Conservation (phyloP, 2,797 vertebrate genomes). For the Falco novaeseelandiae region DNA sequence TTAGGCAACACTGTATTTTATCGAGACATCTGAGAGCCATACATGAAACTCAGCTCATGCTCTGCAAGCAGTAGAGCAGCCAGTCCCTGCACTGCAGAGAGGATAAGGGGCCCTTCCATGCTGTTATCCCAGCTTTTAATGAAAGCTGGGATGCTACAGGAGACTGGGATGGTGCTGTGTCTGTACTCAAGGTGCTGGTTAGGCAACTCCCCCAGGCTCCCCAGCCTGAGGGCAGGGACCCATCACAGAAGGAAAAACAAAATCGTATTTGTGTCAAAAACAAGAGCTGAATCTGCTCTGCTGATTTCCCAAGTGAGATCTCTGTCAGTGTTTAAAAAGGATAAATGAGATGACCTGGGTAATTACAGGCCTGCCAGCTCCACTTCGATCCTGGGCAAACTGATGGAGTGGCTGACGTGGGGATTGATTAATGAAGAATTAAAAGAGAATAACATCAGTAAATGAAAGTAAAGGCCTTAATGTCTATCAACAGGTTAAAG, state of each 20-base stretch:
- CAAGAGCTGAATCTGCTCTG: background rate
- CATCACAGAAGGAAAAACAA: conserved; percentile 2
- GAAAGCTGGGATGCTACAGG: background rate
- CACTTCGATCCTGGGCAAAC: background rate
- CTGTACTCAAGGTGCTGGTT: background rate
- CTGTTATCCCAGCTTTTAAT: background rate
- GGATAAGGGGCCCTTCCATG: background rate
- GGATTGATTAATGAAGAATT: conserved; percentile 49
- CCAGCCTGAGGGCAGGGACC: background rate
- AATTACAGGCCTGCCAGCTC: conserved; percentile 53
- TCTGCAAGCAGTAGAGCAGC: background rate
- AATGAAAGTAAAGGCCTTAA: background rate
- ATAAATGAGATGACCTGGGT: conserved; percentile 53
- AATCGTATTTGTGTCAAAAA: background rate
- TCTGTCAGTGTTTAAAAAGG: background rate
- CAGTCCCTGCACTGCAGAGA: accelerated
- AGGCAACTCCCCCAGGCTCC: background rate
- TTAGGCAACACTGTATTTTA: background rate
- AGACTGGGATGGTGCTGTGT: background rate
- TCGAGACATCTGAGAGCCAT: background rate
- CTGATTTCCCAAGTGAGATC: conserved; percentile 52
- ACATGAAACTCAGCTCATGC: background rate
- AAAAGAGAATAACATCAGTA: conserved; percentile 31
- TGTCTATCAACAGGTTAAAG: background rate
- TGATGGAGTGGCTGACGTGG: conserved; percentile 31